Evolutionary conservation across 1,140 invertebrate genomes (phyloP).

Genomic region (Drosophila dunni): DNA sequence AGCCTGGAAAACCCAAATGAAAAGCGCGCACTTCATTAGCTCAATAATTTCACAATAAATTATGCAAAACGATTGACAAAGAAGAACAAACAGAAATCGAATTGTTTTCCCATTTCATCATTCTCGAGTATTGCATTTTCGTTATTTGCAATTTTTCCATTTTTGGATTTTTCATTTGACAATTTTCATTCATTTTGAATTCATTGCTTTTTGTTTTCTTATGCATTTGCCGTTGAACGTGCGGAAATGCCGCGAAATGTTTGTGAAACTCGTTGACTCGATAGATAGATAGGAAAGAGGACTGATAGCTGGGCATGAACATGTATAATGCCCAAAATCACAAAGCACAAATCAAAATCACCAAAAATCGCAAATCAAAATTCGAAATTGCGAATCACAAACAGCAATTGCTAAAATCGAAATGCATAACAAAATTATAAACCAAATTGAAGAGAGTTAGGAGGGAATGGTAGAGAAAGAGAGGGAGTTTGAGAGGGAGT

Average conservation of each 20-base stretch:
- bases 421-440: conserved; percentile 75
- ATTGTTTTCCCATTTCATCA: conserved; percentile 15
- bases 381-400: conserved; percentile 51
- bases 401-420: conserved; percentile 68
- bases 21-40: conserved; percentile 76
- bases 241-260: conserved; percentile 33
- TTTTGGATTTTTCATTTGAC: conserved; percentile 13
- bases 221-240: conserved; percentile 21
- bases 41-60: conserved; percentile 73
- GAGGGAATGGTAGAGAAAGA: conserved; percentile 16
- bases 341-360: conserved; percentile 53
- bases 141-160: conserved; percentile 2
- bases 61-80: conserved; percentile 61
- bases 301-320: not conserved
- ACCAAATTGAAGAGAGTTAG: not conserved
- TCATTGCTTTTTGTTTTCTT: conserved; percentile 7
- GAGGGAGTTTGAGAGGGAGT: not conserved
- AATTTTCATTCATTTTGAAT: not conserved
- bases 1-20: conserved; percentile 24
- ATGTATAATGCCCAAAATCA: conserved; percentile 35
- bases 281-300: not conserved
- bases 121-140: conserved; percentile 3
- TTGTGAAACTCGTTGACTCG: conserved; percentile 14
- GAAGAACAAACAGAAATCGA: conserved; percentile 11
- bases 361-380: conserved; percentile 35